Percentiles rank a stretch among this genome's conserved stretches.
These are phyloP conservation scores for Anseranas semipalmata DNA, from an alignment of 2,113 vertebrate species.

Conservation along the genomic window DNA sequence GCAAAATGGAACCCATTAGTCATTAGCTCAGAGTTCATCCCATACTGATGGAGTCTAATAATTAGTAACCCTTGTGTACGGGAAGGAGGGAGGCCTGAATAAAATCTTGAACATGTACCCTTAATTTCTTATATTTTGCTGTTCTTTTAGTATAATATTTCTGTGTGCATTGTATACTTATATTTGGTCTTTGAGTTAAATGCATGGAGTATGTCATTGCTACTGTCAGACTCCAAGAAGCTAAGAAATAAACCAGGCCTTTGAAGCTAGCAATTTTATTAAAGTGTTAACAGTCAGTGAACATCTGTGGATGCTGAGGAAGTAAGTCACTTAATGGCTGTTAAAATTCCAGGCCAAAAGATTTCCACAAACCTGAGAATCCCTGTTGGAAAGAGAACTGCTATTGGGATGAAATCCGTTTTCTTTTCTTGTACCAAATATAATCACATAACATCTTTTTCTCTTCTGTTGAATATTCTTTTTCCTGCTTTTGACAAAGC, in stretches of 20 bases:
- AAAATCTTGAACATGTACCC: not conserved
- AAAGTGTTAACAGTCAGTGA: not conserved
- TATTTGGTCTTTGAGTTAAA: not conserved
- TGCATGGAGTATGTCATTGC: not conserved
- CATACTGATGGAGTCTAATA: not conserved
- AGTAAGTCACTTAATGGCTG: not conserved
- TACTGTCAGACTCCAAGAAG: not conserved
- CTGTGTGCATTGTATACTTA: not conserved
- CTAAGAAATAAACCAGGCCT: slow-evolving; percentile 7
- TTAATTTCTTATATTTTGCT: not conserved
- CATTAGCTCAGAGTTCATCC: not conserved
- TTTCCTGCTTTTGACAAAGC: not conserved
- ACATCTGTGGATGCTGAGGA: not conserved
- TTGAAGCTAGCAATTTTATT: slow-evolving; percentile 2
- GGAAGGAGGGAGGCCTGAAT: not conserved
- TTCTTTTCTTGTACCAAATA: not conserved
- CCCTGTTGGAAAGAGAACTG: not conserved
- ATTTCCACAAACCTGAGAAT: not conserved
- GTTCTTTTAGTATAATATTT: not conserved
- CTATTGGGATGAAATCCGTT: not conserved
- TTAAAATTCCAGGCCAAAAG: not conserved
- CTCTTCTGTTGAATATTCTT: not conserved
- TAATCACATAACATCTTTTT: not conserved
- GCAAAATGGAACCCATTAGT: not conserved
- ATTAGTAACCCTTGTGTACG: not conserved